Evolutionary conservation across 2,113 vertebrate genomes (phyloP).

Genomic region (Hippotragus niger): DNA sequence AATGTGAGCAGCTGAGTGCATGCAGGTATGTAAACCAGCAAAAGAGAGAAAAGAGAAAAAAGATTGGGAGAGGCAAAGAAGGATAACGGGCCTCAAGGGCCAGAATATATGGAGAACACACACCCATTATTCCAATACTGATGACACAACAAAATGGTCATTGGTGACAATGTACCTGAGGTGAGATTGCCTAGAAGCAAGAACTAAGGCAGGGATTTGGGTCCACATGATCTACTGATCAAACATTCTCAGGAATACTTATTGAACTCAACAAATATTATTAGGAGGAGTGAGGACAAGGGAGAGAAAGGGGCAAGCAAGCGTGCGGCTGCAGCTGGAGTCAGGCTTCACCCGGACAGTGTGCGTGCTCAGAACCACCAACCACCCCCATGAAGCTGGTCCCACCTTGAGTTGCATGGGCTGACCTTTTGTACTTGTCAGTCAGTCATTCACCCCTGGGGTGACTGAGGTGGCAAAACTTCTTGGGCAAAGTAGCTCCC

Average conservation of each 20-base stretch:
- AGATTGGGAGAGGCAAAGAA: background rate
- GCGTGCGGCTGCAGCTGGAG: background rate
- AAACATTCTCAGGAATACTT: background rate
- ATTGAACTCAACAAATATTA: background rate
- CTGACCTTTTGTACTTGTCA: background rate
- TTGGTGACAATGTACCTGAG: background rate
- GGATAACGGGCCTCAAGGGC: background rate
- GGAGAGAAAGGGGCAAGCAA: background rate
- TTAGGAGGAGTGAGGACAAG: background rate
- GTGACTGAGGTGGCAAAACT: background rate
- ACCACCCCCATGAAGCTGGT: background rate
- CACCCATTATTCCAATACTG: background rate
- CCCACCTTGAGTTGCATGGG: background rate
- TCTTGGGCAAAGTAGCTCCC: background rate
- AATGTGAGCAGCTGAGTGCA: background rate
- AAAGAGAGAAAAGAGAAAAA: background rate
- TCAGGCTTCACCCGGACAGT: background rate
- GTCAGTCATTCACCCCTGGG: background rate
- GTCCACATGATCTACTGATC: background rate
- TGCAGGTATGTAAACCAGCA: background rate
- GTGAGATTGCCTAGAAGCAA: background rate
- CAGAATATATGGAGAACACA: background rate
- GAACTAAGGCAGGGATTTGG: background rate
- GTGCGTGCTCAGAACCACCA: background rate
- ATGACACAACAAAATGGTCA: no score